These are phyloP conservation scores for Phycodurus eques DNA, from an alignment of 2,113 vertebrate species.

Conservation along the genomic window DNA sequence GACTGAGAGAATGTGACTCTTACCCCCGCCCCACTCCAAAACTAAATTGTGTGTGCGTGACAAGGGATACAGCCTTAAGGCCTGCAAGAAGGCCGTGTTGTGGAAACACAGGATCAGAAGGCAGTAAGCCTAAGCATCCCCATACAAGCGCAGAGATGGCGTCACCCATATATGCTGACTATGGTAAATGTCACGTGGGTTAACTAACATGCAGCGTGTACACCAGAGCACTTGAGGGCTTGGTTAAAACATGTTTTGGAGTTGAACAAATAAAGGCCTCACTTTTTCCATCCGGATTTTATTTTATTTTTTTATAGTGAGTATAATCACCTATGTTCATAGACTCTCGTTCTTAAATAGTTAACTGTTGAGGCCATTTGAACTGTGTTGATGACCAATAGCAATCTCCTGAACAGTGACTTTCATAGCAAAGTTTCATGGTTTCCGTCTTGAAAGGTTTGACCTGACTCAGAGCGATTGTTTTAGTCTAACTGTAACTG, in stretches of 20 bases:
- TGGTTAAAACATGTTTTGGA: too few species aligned
- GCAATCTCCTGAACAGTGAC: too few species aligned
- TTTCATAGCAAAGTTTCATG: neutral
- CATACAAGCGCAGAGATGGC: conserved; percentile 16
- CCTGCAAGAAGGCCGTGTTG: conserved; percentile 29
- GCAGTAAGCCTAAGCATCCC: conserved; percentile 11
- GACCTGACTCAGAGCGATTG: neutral
- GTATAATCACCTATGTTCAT: too few species aligned
- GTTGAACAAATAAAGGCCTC: too few species aligned
- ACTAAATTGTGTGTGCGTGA: conserved; percentile 2
- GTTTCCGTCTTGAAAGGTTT: neutral
- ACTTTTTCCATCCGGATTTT: too few species aligned
- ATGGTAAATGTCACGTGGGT: conserved; percentile 6
- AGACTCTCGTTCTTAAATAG: too few species aligned
- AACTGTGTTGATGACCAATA: too few species aligned
- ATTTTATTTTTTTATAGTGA: too few species aligned
- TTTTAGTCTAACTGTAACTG: neutral
- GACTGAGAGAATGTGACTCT: conserved; percentile 16
- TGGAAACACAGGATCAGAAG: conserved; percentile 50
- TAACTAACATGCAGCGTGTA: neutral
- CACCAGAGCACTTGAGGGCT: too few species aligned
- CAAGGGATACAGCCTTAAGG: conserved; percentile 10
- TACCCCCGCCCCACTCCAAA: neutral
- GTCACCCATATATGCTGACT: neutral
- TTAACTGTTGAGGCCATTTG: too few species aligned